Evolutionary conservation across 2,113 vertebrate species (phyloP), one percentile per base, ranked within the genome.

Genomic region (Hippoglossus stenolepis): DNA sequence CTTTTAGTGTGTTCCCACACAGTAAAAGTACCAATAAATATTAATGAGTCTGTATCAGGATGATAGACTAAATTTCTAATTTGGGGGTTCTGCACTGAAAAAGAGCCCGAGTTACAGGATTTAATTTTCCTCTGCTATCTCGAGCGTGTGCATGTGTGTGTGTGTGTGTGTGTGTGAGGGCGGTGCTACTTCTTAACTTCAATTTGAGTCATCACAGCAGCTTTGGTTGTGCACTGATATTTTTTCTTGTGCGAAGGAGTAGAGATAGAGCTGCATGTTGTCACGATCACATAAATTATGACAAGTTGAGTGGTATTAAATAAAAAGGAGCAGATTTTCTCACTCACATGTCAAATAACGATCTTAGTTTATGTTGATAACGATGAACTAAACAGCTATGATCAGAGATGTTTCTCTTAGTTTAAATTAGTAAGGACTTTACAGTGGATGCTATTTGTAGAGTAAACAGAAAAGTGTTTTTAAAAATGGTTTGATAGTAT

Each of bases 21-120:
- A 89, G 83, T 86, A 87, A 89, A 91, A 88, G 84, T 83, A 88
- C 85, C 89, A 89, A 91, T 90, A 90, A 87, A 92, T 91, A 91
- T 90, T 91, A 89, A 91, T 91, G 82, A 91, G 85, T 26, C 73
- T 56, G 81, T 80, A 87, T 82, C 68, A 60, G 83, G 82, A 90
- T 83, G 78, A 80, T 77, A 82, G 54, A 86, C 83, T 59, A 82
- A 69, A 88, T 87, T 88, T 88, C 81, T 84, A 83, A 90, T 89
- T 91, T 86, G 70, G 86, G 79, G 85, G 81, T 83, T 87, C 60
- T 65, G 75, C 79, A 51, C 72, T 87, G 81, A 77, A 87, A 90
- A 86, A 90, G 51, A 76, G 75, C 6, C 31, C 20, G 60, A 85
- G 75, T 89, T 88, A 77, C 49, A 84, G 40, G 73, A 81, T 87